phyloP scores from a whole-genome alignment of 2,888 invertebrate genomes.

The Allacma fusca region DNA sequence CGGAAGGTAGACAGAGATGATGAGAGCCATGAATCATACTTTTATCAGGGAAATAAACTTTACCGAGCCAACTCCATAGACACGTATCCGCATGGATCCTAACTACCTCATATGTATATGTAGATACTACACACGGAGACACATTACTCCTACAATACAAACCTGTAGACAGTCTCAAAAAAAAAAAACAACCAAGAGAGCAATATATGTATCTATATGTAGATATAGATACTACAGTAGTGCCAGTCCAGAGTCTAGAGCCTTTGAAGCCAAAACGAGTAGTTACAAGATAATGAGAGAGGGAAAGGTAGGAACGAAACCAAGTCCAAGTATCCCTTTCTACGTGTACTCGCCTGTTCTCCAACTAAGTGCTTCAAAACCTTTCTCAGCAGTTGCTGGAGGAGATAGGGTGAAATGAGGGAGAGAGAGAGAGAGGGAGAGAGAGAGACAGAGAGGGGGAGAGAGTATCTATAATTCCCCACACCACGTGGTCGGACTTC shows the following conservation, averaged over 20 bases:
- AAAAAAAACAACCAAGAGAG: too few species aligned
- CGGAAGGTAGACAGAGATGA: background rate
- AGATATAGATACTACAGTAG: too few species aligned
- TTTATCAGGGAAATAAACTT: slow-evolving; percentile 12
- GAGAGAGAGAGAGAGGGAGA: background rate
- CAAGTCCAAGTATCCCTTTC: background rate
- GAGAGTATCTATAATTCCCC: slow-evolving; percentile 11
- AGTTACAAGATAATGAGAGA: background rate
- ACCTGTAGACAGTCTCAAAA: too few species aligned
- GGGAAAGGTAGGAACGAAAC: background rate
- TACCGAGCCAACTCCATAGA: too few species aligned
- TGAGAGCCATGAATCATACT: slow-evolving; percentile 7
- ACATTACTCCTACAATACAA: too few species aligned
- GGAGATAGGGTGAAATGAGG: slow-evolving; percentile 1
- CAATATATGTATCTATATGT: too few species aligned
- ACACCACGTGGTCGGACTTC: background rate
- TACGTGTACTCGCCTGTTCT: too few species aligned
- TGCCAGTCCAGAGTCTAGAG: too few species aligned
- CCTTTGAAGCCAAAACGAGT: background rate
- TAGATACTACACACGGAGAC: too few species aligned
- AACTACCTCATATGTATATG: too few species aligned
- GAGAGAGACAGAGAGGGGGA: background rate
- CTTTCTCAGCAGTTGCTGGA: background rate
- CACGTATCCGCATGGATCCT: too few species aligned
- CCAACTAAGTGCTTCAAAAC: background rate